Base-by-base conservation (phyloP, 2,888 invertebrate species). In the Acrocera orbiculus region DNA sequence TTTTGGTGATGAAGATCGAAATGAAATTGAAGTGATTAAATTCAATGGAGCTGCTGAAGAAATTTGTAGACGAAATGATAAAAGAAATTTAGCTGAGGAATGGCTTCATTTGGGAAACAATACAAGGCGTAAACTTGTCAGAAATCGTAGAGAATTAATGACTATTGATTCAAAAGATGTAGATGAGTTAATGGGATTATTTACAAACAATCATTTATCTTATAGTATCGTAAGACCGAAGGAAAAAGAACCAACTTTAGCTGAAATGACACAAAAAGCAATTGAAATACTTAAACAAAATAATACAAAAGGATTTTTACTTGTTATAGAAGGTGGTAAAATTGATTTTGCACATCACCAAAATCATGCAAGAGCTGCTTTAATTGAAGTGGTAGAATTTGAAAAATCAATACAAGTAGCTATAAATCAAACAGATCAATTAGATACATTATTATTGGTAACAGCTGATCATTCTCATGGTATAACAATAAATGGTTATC, bases 321-420 rank as follows among this genome's bases (percentile, higher is more conserved):
- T 72, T 1, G 55, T 72, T 49, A 69, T 71, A 1, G 70, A 71
- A 45, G 69, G 69, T 4, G 73, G 72, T 0, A 66, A 68, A 31
- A 72, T 74, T 23, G 73, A 73, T 53, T 64, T 68, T 40, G 73
- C 67, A 0, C 73, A 74, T 50, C 78, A 78, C 47, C 62, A 64
- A 26, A 73, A 71, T 54, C 66, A 59, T 43, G 70, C 69, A 1
- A 60, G 60, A 32, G 58, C 63, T 2, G 73, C 78, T 0, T 46
- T 78, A n/a, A 62, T 66, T 19, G 79, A 79, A 42, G 58, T 73
- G 0, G 56, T 71, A 2, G 73, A 70, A 30, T 58, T 79, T 33
- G 73, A 75, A 34, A 61, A 64, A 11, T 76, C 78, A 0, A 64
- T 79, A 1, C 50, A 61, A 38, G 59, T 56, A 2, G 75, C 74